These are phyloP conservation scores for Drosophila koepferae DNA, from an alignment of 2,888 invertebrate genomes.

Conservation along the genomic window DNA sequence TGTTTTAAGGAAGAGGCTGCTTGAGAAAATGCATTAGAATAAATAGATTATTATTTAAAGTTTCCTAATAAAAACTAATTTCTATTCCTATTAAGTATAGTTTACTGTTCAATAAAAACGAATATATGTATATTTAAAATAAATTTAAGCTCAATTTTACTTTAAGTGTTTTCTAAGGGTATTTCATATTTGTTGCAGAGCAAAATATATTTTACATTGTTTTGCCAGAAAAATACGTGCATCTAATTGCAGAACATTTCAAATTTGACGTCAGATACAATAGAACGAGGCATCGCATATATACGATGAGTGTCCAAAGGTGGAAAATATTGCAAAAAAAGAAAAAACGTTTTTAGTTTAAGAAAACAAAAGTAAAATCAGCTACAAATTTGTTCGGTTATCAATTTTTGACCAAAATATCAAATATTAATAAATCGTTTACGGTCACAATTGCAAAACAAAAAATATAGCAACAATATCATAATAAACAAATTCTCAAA, in stretches of 20 bases:
- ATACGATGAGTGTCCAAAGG: conserved; percentile 9
- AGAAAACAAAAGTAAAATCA: neutral
- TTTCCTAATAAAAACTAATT: too few relatives aligned
- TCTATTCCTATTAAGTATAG: too few relatives aligned
- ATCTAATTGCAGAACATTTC: conserved; percentile 44
- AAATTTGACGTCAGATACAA: conserved; percentile 63
- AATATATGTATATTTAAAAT: neutral
- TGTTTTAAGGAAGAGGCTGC: neutral
- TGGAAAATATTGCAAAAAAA: neutral
- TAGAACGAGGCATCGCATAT: conserved; percentile 18
- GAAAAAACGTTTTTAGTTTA: too few relatives aligned
- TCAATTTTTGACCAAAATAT: neutral
- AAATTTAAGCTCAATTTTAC: neutral
- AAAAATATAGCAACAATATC: conserved; percentile 10
- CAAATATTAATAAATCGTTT: neutral
- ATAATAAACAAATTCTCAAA: conserved; percentile 21
- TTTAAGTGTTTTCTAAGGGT: conserved; percentile 17
- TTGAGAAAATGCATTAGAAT: too few relatives aligned
- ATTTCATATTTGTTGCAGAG: conserved; percentile 14
- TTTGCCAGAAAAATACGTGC: conserved; percentile 52
- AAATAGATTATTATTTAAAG: too few relatives aligned
- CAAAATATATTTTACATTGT: conserved; percentile 24
- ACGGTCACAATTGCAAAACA: neutral
- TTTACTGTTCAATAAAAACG: too few relatives aligned
- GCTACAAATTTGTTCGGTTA: neutral